These are phyloP conservation scores for Atrichornis clamosus DNA, from an alignment of 2,113 vertebrate species.

Conservation along the genomic window DNA sequence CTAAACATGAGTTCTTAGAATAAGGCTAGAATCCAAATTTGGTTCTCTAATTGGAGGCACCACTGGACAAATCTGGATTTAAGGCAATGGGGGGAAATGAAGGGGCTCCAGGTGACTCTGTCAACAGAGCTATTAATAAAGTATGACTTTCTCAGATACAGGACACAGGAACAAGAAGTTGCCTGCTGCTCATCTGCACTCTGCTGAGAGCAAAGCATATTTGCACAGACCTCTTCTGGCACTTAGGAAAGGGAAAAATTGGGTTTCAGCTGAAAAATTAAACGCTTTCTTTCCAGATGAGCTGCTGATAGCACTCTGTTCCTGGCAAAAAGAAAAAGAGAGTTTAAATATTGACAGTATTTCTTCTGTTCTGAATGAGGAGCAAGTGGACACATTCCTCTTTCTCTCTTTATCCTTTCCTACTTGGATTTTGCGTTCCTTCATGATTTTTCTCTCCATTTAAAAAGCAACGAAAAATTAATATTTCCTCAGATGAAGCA, in stretches of 20 bases:
- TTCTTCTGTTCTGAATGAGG: background rate
- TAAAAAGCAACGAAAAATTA: background rate
- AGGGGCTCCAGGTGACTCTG: background rate
- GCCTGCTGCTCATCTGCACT: background rate
- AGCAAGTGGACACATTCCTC: background rate
- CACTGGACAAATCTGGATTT: background rate
- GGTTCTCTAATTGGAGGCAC: background rate
- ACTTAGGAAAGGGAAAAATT: background rate
- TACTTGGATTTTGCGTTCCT: background rate
- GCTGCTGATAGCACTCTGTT: background rate
- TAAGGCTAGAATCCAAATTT: background rate
- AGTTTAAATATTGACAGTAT: conserved; percentile 3
- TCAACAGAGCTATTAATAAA: conserved; percentile 11
- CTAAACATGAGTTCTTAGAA: background rate
- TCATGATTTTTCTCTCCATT: background rate
- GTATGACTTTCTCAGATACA: background rate
- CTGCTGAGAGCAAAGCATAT: conserved; percentile 31
- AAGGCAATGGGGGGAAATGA: background rate
- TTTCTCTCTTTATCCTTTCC: background rate
- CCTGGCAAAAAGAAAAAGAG: background rate
- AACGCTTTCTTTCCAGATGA: background rate
- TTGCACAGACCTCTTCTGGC: background rate
- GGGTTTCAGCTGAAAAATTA: background rate
- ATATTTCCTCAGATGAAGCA: background rate
- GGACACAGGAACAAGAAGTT: background rate